phyloP scores from a whole-genome alignment of 2,113 vertebrate species.

The Turdus rufiventris region DNA sequence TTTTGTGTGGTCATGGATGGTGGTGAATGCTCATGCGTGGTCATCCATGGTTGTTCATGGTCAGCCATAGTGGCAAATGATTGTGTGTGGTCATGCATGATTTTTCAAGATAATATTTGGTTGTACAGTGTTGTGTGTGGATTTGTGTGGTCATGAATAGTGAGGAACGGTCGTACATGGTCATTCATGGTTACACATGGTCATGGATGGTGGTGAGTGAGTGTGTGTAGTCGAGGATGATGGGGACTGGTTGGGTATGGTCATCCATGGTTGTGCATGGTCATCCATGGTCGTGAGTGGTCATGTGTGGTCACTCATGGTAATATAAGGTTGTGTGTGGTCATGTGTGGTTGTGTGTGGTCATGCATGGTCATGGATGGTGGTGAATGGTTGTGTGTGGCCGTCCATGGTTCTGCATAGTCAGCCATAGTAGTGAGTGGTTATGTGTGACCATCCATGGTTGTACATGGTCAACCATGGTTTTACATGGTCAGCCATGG shows the following conservation, averaged over 20 bases:
- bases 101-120: too few relatives aligned
- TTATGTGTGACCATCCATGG: not conserved
- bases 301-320: not conserved
- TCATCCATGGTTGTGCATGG: not conserved
- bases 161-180: accelerated
- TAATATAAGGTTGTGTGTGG: not conserved
- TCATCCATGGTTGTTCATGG: not conserved
- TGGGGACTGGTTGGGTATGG: not conserved
- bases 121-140: not conserved
- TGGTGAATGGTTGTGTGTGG: not conserved
- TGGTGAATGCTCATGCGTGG: not conserved
- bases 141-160: not conserved
- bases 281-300: not conserved
- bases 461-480: too few relatives aligned
- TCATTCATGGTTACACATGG: not conserved
- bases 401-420: too few relatives aligned
- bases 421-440: not conserved
- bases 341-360: too few relatives aligned
- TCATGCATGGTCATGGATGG: not conserved
- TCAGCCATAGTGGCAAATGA: not conserved
- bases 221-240: too few relatives aligned
- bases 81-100: not conserved
- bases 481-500: not conserved
- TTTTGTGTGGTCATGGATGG: not conserved
- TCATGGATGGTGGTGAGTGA: not conserved